These are phyloP conservation scores for Liodrosophila aerea DNA, from an alignment of 2,888 invertebrate genomes.

Conservation along the genomic window DNA sequence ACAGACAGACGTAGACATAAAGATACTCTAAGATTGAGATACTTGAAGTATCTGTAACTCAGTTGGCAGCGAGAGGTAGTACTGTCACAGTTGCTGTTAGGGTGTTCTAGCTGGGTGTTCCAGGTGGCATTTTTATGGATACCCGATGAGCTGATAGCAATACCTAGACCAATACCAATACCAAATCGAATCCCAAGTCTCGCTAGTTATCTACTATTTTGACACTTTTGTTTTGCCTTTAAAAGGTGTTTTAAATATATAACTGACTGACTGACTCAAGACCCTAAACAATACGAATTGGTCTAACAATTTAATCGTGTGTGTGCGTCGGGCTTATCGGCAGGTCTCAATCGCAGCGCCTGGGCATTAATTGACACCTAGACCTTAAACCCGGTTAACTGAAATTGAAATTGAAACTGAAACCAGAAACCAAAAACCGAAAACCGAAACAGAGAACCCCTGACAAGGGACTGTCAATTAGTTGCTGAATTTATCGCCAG, in stretches of 20 bases:
- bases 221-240: constrained; percentile 75
- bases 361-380: constrained; percentile 74
- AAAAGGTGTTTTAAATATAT: constrained; percentile 76
- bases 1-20: neutral
- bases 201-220: constrained; percentile 64
- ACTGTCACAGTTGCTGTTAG: constrained; percentile 28
- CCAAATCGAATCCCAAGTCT: constrained; percentile 18
- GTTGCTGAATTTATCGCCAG: constrained; percentile 72
- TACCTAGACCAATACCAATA: constrained; percentile 1
- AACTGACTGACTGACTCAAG: constrained; percentile 50
- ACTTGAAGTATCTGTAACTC: constrained; percentile 45
- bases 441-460: constrained; percentile 23
- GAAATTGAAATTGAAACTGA: neutral
- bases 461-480: constrained; percentile 73
- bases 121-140: constrained; percentile 34
- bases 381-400: constrained; percentile 8
- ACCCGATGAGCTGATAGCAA: neutral
- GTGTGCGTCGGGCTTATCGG: constrained; percentile 55
- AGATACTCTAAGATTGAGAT: constrained; percentile 22
- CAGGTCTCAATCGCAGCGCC: constrained; percentile 54
- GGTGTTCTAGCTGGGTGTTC: constrained; percentile 45
- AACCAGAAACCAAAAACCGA: neutral
- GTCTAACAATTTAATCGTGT: constrained; percentile 70
- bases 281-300: constrained; percentile 30
- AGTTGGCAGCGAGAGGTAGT: too few species aligned